Base-by-base conservation (phyloP, 2,888 invertebrate species). In the Rhopalosiphum nymphaeae region DNA sequence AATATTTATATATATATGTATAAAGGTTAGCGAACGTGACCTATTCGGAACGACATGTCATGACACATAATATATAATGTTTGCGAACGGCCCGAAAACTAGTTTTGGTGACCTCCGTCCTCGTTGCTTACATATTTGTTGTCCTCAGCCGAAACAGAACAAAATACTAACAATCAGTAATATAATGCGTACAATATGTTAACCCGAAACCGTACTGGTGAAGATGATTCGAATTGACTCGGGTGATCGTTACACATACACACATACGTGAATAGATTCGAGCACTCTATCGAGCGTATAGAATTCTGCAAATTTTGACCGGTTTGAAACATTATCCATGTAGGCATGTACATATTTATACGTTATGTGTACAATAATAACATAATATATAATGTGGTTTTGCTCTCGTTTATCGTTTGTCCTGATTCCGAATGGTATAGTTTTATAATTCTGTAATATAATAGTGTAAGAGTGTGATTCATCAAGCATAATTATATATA, bases 271-370 rank as follows among this genome's bases (percentile, higher is more conserved):
- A 67, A 13, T n/a, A n/a, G n/a, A 16, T n/a, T 5, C 1, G 67
- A n/a, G 67, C 67, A 67, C 67, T 78, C 36, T 21, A 5, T 5
- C 61, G 11, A 3, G 36, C 7, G 21, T 78, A 56, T 56, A 49
- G 10, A 78, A 91, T 91, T 91, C 78, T 9, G 78, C 91, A 49
- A 46, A 49, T 91, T 91, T 78, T 13, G 7, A 46, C 36, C n/a
- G 49, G 7, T 36, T 2, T 25, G n/a, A 42, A 90, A n/a, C 10
- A n/a, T 78, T 36, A 78, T 78, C n/a, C n/a, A n/a, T 67, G 21
- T 36, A 78, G 21, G 57, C 57, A 57, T 57, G 16, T n/a, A n/a
- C 13, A 13, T 67, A n/a, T n/a, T 3, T 13, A 67, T 67, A 4
- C 78, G 36, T 36, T 2, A 78, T 78, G 21, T 36, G 78, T 36